Evolutionary conservation across 2,797 vertebrate species (phyloP).

Genomic region (Parotocinclus haroldoi): DNA sequence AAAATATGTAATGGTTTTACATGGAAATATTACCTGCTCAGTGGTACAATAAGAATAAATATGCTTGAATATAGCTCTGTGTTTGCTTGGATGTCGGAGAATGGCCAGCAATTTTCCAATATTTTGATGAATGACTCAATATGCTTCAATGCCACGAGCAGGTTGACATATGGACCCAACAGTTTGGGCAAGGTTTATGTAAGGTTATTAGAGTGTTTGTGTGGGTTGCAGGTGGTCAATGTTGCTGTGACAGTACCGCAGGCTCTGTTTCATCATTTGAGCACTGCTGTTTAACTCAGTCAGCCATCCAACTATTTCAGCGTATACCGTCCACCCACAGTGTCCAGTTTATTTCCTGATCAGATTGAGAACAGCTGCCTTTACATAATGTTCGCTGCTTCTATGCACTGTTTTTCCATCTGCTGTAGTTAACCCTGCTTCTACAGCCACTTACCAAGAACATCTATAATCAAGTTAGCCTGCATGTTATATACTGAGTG

Average conservation of each 20-base stretch:
- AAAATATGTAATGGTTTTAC: too few relatives aligned
- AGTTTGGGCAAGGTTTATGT: conserved; percentile 3
- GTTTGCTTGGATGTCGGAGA: too few relatives aligned
- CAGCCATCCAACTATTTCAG: conserved; percentile 9
- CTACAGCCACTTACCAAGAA: not conserved
- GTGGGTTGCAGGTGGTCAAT: conserved; percentile 24
- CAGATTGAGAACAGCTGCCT: conserved; percentile 29
- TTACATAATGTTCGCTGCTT: conserved; percentile 11
- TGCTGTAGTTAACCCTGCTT: conserved; percentile 11
- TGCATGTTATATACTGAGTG: not conserved
- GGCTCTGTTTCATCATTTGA: conserved; percentile 5
- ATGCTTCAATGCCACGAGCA: not conserved
- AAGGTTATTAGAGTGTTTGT: conserved; percentile 15
- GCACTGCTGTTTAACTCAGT: conserved; percentile 4
- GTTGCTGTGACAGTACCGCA: conserved; percentile 1
- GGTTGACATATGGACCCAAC: not conserved
- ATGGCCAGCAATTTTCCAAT: too few relatives aligned
- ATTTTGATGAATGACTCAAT: not conserved
- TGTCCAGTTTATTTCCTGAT: conserved; percentile 32
- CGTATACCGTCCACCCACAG: conserved; percentile 9
- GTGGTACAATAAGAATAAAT: too few relatives aligned
- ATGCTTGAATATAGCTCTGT: too few relatives aligned
- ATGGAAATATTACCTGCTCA: too few relatives aligned
- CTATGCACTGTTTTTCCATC: conserved; percentile 28
- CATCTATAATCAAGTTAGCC: not conserved